Evolutionary conservation across 2,888 invertebrate species (phyloP).

Genomic region (Petrophora chlorosata): DNA sequence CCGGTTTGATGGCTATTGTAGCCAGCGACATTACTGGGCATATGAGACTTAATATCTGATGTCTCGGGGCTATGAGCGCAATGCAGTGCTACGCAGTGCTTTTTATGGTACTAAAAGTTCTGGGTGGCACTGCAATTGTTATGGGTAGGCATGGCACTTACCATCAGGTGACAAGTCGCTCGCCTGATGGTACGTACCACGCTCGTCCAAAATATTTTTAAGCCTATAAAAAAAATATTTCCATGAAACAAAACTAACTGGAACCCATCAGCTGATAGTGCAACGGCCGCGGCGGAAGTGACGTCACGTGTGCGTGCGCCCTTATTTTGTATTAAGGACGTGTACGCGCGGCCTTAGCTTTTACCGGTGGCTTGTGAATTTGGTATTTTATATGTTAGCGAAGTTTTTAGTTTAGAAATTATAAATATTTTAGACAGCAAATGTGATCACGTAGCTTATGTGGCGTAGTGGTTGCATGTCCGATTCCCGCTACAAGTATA

Average conservation of each 20-base stretch:
- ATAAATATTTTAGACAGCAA: neutral
- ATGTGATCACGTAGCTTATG: too few species aligned
- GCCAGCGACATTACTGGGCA: too few species aligned
- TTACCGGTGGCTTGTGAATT: slow-evolving; percentile 37
- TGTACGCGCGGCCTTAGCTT: slow-evolving; percentile 39
- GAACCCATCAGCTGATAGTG: slow-evolving; percentile 48
- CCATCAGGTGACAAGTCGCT: too few species aligned
- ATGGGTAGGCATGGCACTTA: too few species aligned
- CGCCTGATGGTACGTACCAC: neutral
- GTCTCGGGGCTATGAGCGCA: too few species aligned
- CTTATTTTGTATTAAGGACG: slow-evolving; percentile 61
- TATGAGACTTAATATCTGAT: too few species aligned
- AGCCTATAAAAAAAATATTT: slow-evolving; percentile 12
- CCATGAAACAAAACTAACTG: slow-evolving; percentile 28
- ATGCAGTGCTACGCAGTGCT: too few species aligned
- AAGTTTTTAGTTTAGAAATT: slow-evolving; percentile 1
- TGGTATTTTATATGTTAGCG: slow-evolving; percentile 20
- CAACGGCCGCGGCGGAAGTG: slow-evolving; percentile 55
- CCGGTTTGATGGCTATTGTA: too few species aligned
- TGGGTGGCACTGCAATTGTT: too few species aligned
- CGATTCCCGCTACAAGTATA: too few species aligned
- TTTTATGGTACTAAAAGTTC: too few species aligned
- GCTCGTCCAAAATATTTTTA: neutral
- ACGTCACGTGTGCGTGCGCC: slow-evolving; percentile 60
- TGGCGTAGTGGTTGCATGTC: too few species aligned